Percentiles rank a stretch among this genome's conserved stretches.
phyloP scores from a whole-genome alignment of 2,888 invertebrate genomes.

The Eutolmus rufibarbis region DNA sequence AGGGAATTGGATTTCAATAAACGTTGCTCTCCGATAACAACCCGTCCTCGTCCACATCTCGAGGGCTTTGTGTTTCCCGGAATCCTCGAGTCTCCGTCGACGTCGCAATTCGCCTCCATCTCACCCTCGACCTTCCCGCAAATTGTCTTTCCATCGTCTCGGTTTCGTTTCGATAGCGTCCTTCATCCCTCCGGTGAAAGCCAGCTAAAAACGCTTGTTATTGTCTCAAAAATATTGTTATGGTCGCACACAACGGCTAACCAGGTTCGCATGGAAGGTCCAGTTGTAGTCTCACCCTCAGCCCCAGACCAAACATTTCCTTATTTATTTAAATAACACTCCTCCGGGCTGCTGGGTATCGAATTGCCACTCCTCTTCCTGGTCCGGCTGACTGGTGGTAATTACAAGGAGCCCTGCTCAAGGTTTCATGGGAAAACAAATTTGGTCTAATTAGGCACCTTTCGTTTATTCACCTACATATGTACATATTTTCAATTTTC shows the following conservation, averaged over 20 bases:
- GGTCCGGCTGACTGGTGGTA: not conserved
- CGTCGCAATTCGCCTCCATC: not conserved
- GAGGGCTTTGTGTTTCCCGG: slow-evolving; percentile 29
- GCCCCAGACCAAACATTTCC: not conserved
- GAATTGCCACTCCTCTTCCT: not conserved
- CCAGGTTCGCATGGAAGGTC: not conserved
- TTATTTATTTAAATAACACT: not conserved
- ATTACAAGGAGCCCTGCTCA: not conserved
- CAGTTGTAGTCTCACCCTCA: not conserved
- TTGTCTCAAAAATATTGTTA: not conserved
- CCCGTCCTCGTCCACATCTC: slow-evolving; percentile 22
- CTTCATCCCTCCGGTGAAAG: not conserved
- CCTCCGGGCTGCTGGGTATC: not conserved
- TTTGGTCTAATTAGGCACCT: not conserved
- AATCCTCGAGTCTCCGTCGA: not conserved
- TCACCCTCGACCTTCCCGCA: not conserved
- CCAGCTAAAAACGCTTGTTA: not conserved
- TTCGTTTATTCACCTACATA: not conserved
- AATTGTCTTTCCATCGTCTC: slow-evolving; percentile 13
- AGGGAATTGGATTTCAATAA: slow-evolving; percentile 46
- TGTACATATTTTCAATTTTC: not conserved
- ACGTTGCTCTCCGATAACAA: slow-evolving; percentile 41
- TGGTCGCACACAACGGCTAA: not conserved
- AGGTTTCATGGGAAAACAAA: not conserved
- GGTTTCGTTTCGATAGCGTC: not conserved